Conservation (phyloP, 2,888 invertebrate species). For the Papilio elwesi region DNA sequence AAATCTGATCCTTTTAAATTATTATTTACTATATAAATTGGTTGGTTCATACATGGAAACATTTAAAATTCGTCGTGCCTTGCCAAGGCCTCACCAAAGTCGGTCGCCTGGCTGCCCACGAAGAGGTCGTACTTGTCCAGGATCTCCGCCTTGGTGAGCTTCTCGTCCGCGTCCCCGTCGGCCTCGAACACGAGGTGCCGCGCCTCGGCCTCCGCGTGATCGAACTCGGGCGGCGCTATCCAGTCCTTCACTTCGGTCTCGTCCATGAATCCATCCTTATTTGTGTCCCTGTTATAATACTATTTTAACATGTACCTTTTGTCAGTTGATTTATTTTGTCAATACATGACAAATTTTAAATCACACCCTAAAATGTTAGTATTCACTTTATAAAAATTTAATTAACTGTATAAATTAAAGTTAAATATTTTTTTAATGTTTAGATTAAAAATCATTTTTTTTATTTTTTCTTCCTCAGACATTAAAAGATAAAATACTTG, state of each 20-base stretch:
- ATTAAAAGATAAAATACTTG: no score
- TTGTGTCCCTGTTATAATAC: slow-evolving; percentile 86
- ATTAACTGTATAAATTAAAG: not conserved
- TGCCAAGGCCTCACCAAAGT: slow-evolving; percentile 97
- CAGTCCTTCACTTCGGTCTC: slow-evolving; percentile 94
- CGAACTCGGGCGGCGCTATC: slow-evolving; percentile 98
- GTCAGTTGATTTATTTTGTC: no score
- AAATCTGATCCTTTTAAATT: not conserved
- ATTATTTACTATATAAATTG: not conserved
- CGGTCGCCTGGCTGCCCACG: slow-evolving; percentile 99
- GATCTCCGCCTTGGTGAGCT: slow-evolving; percentile 94
- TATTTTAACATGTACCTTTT: no score
- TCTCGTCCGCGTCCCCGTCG: slow-evolving; percentile 95
- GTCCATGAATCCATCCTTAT: slow-evolving; percentile 96
- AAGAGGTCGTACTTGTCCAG: slow-evolving; percentile 98
- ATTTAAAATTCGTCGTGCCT: slow-evolving; percentile 97
- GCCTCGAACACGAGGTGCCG: slow-evolving; percentile 97
- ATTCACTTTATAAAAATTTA: not conserved
- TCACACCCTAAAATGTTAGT: no score
- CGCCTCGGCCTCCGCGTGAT: slow-evolving; percentile 98
- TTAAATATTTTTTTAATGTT: slow-evolving; percentile 7
- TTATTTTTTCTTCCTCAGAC: not conserved
- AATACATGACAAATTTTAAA: no score
- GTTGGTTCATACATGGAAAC: not conserved
- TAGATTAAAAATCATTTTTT: not conserved